Evolutionary conservation across 1,140 invertebrate species (phyloP), one percentile per base, ranked within the genome.

Genomic region (Scaptodrosophila lebanonensis): DNA sequence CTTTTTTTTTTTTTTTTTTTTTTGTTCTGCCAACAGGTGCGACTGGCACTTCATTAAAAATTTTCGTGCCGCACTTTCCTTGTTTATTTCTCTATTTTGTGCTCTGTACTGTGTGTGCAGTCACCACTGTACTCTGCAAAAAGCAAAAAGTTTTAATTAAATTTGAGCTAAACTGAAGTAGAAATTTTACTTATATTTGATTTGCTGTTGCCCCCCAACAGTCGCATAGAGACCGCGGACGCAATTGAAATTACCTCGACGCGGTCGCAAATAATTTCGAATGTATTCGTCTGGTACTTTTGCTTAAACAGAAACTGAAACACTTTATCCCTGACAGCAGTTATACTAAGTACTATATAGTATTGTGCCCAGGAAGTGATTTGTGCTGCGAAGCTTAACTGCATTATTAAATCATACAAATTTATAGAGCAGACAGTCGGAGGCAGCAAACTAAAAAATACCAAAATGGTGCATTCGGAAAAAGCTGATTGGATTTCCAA

Each of bases 121-220:
- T n/a, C n/a, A n/a, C 27, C 54, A 51, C 2, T 61, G 45, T n/a
- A 29, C 22, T 38, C 30, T 35, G 11, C 30, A 63, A 57, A 59
- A 35, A 18, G 49, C 33, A 33, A 67, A 61, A 77, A 79, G 58
- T 77, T 77, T 77, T 77, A 77, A 77, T 77, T 77, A 77, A 77
- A 79, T 79, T 68, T 53, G 44, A 58, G 62, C 63, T 66, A 58
- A 58, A 48, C 62, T 49, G 54, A 39, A 73, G 68, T 40, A 54
- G n/a, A n/a, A 79, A 79, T 68, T 68, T 68, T 61, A 68, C 67
- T 77, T 79, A 59, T 40, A 79, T 77, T 79, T 79, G 68, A 77
- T 77, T 77, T 77, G 72, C 61, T 60, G 73, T 77, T 50, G 64
- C 72, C 59, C 56, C 66, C 73, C 64, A 72, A 77, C 73, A 60